These are phyloP conservation scores for Neria commutata DNA, from an alignment of 2,888 invertebrate species.

Conservation along the genomic window DNA sequence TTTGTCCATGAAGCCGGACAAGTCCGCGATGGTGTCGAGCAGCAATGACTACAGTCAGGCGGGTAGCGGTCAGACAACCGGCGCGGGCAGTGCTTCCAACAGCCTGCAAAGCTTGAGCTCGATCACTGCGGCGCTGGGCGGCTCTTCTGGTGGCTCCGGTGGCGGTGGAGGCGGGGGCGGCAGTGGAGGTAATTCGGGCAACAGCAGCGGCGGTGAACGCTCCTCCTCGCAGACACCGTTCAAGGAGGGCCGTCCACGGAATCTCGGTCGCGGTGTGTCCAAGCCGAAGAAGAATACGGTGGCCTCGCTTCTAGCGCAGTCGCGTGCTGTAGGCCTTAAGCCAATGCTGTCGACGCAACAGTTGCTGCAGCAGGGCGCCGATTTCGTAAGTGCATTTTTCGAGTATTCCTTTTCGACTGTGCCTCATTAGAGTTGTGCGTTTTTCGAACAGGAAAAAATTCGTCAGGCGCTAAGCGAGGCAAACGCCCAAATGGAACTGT, in stretches of 20 bases:
- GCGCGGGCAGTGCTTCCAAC: conserved; percentile 42
- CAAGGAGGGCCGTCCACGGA: conserved; percentile 81
- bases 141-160: conserved; percentile 41
- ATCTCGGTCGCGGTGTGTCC: conserved; percentile 84
- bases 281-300: conserved; percentile 94
- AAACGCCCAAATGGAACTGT: conserved; percentile 65
- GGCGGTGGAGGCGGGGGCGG: conserved; percentile 39
- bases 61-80: conserved; percentile 11
- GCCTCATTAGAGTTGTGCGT: no score
- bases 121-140: conserved; percentile 60
- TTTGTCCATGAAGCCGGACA: conserved; percentile 77
- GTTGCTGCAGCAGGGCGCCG: conserved; percentile 62
- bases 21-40: conserved; percentile 36
- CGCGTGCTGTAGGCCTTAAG: conserved; percentile 79
- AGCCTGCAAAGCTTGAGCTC: conserved; percentile 61
- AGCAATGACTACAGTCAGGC: conserved; percentile 39
- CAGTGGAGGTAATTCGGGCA: conserved; percentile 21
- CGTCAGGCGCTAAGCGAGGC: conserved; percentile 66
- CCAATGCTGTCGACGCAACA: conserved; percentile 79
- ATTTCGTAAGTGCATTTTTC: conserved; percentile 60
- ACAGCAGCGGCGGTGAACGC: conserved; percentile 15
- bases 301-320: conserved; percentile 85
- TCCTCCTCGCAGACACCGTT: conserved; percentile 44
- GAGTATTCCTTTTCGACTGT: not conserved
- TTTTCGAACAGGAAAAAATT: conserved; percentile 64